A percentile compares a stretch with the other conserved stretches of the same genome.
phyloP scores from a whole-genome alignment of 2,888 invertebrate species.

The Ennomos quercinarius region DNA sequence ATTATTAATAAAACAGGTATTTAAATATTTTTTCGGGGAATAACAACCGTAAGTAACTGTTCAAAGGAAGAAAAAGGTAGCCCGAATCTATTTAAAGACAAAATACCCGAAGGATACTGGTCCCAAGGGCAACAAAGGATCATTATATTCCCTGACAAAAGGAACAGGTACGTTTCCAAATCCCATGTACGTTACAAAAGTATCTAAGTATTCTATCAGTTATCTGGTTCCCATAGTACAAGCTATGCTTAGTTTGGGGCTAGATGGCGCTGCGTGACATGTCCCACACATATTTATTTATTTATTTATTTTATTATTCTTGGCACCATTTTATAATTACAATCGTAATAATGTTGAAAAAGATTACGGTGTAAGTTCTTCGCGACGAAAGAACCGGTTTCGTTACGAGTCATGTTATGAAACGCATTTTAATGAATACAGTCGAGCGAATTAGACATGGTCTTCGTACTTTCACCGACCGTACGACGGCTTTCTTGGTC shows the following conservation, averaged over 20 bases:
- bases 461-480: constrained; percentile 75
- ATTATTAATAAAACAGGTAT: constrained; percentile 54
- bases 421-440: constrained; percentile 71
- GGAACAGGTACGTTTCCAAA: constrained; percentile 65
- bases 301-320: constrained; percentile 65
- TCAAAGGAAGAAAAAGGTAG: constrained; percentile 52
- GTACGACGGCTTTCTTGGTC: constrained; percentile 75
- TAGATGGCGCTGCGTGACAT: too few relatives aligned
- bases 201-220: too few relatives aligned
- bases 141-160: constrained; percentile 37
- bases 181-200: constrained; percentile 63
- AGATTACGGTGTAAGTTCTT: constrained; percentile 48
- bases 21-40: constrained; percentile 40
- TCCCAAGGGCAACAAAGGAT: constrained; percentile 49
- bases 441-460: constrained; percentile 69
- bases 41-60: constrained; percentile 52
- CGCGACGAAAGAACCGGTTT: constrained; percentile 66
- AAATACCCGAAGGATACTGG: constrained; percentile 60
- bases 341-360: constrained; percentile 54
- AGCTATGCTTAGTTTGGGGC: too few relatives aligned
- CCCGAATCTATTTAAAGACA: constrained; percentile 62
- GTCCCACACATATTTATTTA: too few relatives aligned
- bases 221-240: too few relatives aligned
- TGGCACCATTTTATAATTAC: constrained; percentile 58
- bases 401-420: constrained; percentile 74